Conservation (phyloP, 2,113 vertebrate genomes). For the Spermophilus dauricus region DNA sequence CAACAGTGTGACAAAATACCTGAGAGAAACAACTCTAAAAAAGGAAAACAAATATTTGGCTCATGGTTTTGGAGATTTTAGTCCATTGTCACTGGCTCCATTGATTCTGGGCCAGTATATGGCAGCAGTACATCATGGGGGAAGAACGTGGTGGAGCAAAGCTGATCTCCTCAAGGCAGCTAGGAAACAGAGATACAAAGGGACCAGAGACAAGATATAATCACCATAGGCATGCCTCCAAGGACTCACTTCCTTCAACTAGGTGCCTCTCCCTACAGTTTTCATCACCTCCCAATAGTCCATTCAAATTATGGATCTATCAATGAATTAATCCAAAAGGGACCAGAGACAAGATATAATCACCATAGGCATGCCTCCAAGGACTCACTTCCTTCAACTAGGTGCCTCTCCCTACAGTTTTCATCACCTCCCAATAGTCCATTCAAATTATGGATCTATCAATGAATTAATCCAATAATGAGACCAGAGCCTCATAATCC, state of each 20-base stretch:
- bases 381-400: background rate
- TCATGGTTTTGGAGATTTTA: background rate
- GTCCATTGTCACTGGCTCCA: background rate
- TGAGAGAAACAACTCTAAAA: background rate
- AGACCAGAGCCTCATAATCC: background rate
- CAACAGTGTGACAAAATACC: background rate
- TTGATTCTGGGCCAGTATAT: background rate
- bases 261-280: no score
- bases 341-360: background rate
- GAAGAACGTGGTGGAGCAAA: background rate
- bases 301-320: no score
- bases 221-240: no score
- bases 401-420: background rate
- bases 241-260: no score
- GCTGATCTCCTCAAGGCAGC: background rate
- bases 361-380: no score
- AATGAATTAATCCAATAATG: background rate
- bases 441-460: no score
- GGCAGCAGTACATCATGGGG: background rate
- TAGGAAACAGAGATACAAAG: background rate
- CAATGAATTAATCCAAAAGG: no score
- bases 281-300: no score
- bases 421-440: background rate
- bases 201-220: no score
- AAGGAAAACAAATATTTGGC: background rate